Evolutionary conservation across 2,888 invertebrate genomes (phyloP).

Genomic region (Anoncus sp.): DNA sequence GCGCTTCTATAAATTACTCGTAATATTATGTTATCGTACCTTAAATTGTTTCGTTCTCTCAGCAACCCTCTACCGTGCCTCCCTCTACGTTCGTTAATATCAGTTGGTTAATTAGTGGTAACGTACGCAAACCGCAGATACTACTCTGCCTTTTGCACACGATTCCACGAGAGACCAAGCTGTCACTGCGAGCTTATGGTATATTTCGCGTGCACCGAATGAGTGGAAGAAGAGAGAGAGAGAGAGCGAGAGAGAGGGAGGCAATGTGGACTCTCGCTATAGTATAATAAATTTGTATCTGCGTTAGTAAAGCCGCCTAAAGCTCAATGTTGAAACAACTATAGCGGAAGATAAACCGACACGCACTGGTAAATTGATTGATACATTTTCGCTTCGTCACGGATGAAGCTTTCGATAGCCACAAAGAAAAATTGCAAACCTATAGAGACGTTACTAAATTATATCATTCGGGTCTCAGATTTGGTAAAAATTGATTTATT

Average conservation of each 20-base stretch:
- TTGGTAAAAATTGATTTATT: too few relatives aligned
- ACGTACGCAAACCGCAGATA: constrained; percentile 1
- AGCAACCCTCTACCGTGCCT: constrained; percentile 17
- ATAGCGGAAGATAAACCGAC: too few relatives aligned
- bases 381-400: too few relatives aligned
- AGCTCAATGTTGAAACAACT: too few relatives aligned
- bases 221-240: not conserved
- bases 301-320: not conserved
- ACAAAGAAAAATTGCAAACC: too few relatives aligned
- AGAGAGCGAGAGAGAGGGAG: too few relatives aligned
- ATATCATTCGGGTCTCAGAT: too few relatives aligned
- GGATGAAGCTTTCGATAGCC: too few relatives aligned
- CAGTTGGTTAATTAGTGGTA: constrained; percentile 46
- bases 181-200: constrained; percentile 27
- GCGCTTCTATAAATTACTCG: constrained; percentile 69
- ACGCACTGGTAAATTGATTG: too few relatives aligned
- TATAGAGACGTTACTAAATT: too few relatives aligned
- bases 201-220: constrained; percentile 20
- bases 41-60: constrained; percentile 56
- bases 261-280: not conserved
- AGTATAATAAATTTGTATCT: not conserved
- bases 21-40: constrained; percentile 65
- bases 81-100: constrained; percentile 44
- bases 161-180: constrained; percentile 28
- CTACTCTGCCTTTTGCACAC: constrained; percentile 23